These are phyloP conservation scores for Semaprochilodus insignis DNA, from an alignment of 2,797 vertebrate species.

Conservation along the genomic window DNA sequence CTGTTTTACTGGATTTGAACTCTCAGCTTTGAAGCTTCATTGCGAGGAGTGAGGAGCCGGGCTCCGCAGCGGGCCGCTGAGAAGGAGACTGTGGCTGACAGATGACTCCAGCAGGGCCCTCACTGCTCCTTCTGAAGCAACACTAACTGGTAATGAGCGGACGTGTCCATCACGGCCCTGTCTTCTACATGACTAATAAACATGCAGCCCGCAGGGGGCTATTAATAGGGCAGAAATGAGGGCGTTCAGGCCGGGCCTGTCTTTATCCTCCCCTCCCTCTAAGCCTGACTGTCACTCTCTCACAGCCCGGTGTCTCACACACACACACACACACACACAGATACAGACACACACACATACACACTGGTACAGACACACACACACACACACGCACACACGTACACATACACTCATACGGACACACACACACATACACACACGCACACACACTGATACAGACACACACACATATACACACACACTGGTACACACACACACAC, in stretches of 20 bases:
- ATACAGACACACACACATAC: conserved; percentile 19
- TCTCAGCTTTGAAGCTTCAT: background rate
- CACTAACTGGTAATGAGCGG: conserved; percentile 83
- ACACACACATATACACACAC: no score
- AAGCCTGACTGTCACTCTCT: conserved; percentile 82
- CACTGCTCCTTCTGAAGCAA: conserved; percentile 78
- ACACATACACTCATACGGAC: background rate
- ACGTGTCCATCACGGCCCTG: conserved; percentile 74
- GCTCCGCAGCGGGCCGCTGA: background rate
- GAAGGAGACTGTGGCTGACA: conserved; percentile 62
- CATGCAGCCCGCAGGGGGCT: conserved; percentile 67
- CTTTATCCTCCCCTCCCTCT: conserved; percentile 83
- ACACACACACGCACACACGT: background rate
- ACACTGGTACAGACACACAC: conserved; percentile 3
- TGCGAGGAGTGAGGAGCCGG: background rate
- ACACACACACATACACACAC: no score
- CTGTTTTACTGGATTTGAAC: no score
- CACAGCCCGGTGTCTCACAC: conserved; percentile 81
- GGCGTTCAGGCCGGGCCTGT: conserved; percentile 69
- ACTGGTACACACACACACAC: no score
- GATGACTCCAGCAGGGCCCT: conserved; percentile 72
- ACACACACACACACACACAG: conserved; percentile 81
- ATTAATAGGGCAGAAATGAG: conserved; percentile 76
- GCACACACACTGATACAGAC: no score
- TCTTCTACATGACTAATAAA: conserved; percentile 81